A percentile compares a stretch with the other conserved stretches of the same genome.
These are phyloP conservation scores for Brachionus sp. DNA, from an alignment of 1,140 invertebrate species.

Conservation along the genomic window DNA sequence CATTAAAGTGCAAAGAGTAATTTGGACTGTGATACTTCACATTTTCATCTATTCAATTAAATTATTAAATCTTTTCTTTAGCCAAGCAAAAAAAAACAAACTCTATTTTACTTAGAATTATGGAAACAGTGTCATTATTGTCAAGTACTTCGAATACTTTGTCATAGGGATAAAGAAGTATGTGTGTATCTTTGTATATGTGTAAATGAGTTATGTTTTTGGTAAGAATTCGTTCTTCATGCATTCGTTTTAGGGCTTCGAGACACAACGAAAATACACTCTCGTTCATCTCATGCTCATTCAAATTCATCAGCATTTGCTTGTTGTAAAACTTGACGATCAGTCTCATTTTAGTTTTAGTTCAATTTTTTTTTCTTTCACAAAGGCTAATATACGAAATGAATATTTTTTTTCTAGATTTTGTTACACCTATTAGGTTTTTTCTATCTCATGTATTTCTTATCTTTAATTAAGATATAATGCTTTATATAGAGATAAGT, in stretches of 20 bases:
- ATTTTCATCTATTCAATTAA: constrained; percentile 30
- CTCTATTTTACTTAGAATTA: constrained; percentile 25
- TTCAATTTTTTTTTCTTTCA: neutral
- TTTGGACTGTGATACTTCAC: constrained; percentile 25
- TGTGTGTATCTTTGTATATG: constrained; percentile 27
- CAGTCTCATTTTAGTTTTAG: constrained; percentile 25
- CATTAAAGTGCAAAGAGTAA: constrained; percentile 14
- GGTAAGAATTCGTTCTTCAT: constrained; percentile 19
- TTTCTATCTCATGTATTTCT: neutral
- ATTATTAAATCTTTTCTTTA: neutral
- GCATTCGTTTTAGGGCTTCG: constrained; percentile 23
- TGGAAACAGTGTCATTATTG: constrained; percentile 4
- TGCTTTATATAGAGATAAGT: neutral
- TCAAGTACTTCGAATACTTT: constrained; percentile 26
- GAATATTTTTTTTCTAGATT: neutral
- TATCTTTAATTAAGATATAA: neutral
- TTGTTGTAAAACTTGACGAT: constrained; percentile 41
- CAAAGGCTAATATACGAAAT: neutral
- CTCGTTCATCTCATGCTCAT: constrained; percentile 7
- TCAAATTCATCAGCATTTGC: constrained; percentile 39
- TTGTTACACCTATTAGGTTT: constrained; percentile 20
- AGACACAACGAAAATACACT: constrained; percentile 36
- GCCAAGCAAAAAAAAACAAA: constrained; percentile 46
- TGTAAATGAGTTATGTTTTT: constrained; percentile 39
- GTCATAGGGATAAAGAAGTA: constrained; percentile 36